Evolutionary conservation across 2,888 invertebrate species (phyloP).

Genomic region (Sminthurides aquaticus): DNA sequence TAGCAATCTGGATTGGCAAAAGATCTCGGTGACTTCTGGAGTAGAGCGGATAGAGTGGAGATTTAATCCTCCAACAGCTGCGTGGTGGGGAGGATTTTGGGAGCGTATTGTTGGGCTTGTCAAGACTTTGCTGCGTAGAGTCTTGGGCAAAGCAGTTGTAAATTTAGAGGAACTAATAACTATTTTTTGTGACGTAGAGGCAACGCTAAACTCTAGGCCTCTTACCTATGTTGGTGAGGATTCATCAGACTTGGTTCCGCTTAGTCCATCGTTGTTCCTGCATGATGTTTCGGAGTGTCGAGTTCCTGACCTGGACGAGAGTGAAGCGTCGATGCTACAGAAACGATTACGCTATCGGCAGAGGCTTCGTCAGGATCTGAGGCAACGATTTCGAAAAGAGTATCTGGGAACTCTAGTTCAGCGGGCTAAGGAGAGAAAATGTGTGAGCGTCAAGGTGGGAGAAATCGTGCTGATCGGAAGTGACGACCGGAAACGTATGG

Average conservation of each 20-base stretch:
- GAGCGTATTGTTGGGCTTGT: too few species aligned
- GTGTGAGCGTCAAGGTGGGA: neutral
- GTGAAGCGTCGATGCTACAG: neutral
- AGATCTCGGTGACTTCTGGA: neutral
- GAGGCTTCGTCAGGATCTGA: neutral
- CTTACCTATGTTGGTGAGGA: too few species aligned
- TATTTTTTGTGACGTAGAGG: neutral
- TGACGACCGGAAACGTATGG: neutral
- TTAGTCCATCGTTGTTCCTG: neutral
- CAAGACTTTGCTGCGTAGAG: neutral
- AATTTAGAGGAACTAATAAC: constrained; percentile 1
- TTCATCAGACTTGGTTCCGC: neutral
- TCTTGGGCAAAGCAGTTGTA: neutral
- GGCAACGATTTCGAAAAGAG: neutral
- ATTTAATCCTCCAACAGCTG: constrained; percentile 20
- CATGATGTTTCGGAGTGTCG: neutral
- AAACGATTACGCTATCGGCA: neutral
- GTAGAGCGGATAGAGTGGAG: too few species aligned
- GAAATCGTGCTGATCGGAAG: neutral
- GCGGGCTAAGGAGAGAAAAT: neutral
- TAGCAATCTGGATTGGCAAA: constrained; percentile 51
- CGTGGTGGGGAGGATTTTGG: too few species aligned
- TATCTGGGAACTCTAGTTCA: neutral
- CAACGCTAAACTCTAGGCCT: neutral
- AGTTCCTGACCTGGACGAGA: neutral